Conservation (phyloP, 2,113 vertebrate species). For the Tachycineta bicolor region DNA sequence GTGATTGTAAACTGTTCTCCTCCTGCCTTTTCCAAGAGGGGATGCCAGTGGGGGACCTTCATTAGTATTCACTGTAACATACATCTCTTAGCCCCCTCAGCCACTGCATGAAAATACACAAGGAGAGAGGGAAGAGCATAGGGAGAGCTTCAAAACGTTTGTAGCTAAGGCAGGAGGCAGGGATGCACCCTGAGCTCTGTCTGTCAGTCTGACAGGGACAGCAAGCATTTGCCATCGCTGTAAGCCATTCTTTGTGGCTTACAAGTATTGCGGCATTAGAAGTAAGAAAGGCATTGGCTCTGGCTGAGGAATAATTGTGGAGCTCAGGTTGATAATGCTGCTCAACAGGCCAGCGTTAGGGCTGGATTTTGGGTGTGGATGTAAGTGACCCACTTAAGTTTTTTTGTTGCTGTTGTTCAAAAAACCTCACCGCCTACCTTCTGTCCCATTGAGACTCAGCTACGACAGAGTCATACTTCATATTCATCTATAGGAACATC, state of each 20-base stretch:
- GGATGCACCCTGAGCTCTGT: background rate
- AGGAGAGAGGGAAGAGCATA: conserved; percentile 41
- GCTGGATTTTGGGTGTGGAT: background rate
- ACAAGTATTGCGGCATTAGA: conserved; percentile 9
- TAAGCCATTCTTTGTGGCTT: background rate
- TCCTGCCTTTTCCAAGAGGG: conserved; percentile 22
- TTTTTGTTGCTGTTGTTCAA: conserved; percentile 41
- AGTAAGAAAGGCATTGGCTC: background rate
- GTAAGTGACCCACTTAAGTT: conserved; percentile 54
- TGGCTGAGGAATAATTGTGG: background rate
- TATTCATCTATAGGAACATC: conserved; percentile 82
- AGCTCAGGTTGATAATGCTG: conserved; percentile 20
- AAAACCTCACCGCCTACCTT: conserved; percentile 43
- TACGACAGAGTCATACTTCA: conserved; percentile 79
- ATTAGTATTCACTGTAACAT: conserved; percentile 76
- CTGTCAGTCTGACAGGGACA: conserved; percentile 24
- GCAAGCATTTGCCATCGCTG: conserved; percentile 11
- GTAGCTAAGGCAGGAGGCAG: background rate
- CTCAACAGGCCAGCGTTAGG: background rate
- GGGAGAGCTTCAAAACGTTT: conserved; percentile 5
- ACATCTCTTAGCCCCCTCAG: conserved; percentile 67
- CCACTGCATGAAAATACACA: conserved; percentile 31
- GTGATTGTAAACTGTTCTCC: background rate
- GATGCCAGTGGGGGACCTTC: conserved; percentile 65
- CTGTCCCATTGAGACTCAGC: conserved; percentile 64